Percentiles rank a stretch among this genome's conserved stretches.
Evolutionary conservation across 2,888 invertebrate genomes (phyloP).

Genomic region (Melanchra persicariae): DNA sequence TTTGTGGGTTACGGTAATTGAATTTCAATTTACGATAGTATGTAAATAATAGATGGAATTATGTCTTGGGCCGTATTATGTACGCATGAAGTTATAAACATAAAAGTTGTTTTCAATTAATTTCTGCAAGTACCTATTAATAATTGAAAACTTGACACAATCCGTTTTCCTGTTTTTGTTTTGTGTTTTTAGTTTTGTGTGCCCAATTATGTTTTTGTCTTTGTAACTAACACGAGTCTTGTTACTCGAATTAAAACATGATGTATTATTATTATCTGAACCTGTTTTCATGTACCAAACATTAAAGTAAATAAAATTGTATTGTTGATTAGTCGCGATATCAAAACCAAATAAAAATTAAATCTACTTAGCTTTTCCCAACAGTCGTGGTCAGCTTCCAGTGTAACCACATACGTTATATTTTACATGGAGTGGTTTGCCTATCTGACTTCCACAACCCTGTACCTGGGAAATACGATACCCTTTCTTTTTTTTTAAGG

Average conservation of each 20-base stretch:
- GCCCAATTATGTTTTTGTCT: too few relatives aligned
- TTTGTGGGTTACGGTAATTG: constrained; percentile 63
- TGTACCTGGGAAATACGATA: too few relatives aligned
- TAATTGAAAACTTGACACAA: neutral
- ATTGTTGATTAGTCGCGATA: neutral
- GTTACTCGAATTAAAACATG: too few relatives aligned
- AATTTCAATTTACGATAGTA: constrained; percentile 64
- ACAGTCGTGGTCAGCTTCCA: too few relatives aligned
- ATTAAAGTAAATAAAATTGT: neutral
- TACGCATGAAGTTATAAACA: constrained; percentile 4
- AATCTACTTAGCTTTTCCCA: neutral
- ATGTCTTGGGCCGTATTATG: neutral
- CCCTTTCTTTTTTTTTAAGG: too few relatives aligned
- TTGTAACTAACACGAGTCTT: too few relatives aligned
- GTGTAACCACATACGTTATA: neutral
- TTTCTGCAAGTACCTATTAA: neutral
- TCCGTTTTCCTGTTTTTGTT: too few relatives aligned
- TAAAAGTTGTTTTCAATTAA: constrained; percentile 24
- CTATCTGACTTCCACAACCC: too few relatives aligned
- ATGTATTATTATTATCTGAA: too few relatives aligned
- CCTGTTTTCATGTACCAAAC: too few relatives aligned
- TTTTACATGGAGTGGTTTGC: neutral
- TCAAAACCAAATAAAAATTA: neutral
- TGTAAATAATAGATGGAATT: constrained; percentile 52
- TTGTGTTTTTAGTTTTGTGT: too few relatives aligned